Percentiles rank a stretch among this genome's conserved stretches.
Evolutionary conservation across 2,113 vertebrate species (phyloP).

Genomic region (Microtus pennsylvanicus): DNA sequence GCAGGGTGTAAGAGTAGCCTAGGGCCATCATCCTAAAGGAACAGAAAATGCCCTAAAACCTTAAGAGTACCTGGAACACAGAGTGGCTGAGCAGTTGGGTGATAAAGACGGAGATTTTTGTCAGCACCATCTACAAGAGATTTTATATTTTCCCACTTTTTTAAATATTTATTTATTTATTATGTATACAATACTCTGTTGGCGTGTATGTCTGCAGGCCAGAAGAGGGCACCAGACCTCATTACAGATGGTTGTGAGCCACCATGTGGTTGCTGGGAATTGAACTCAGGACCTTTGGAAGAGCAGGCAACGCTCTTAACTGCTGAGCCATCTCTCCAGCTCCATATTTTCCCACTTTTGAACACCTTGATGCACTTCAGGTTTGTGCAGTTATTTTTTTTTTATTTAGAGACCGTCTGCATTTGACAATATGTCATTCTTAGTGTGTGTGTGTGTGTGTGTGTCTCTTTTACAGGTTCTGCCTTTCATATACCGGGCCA

Average conservation of each 20-base stretch:
- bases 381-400: not conserved
- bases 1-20: not conserved
- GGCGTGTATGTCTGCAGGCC: too few species aligned
- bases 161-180: too few species aligned
- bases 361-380: not conserved
- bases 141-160: not conserved
- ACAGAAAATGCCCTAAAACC: not conserved
- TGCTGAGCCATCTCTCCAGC: too few species aligned
- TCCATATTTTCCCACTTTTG: not conserved
- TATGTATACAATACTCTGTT: too few species aligned
- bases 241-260: too few species aligned
- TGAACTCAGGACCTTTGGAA: too few species aligned
- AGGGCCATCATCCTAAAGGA: not conserved
- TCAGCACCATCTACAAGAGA: not conserved
- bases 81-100: not conserved
- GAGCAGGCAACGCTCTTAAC: too few species aligned
- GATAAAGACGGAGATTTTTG: not conserved
- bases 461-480: conserved; percentile 89
- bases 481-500: conserved; percentile 95
- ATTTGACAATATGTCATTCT: not conserved
- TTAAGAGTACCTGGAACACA: not conserved
- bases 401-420: not conserved
- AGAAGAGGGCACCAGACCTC: too few species aligned
- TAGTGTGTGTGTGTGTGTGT: conserved; percentile 39
- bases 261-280: too few species aligned